Base-by-base conservation (phyloP, 92 coral and sea anemone species). In the Paragorgia papillata region DNA sequence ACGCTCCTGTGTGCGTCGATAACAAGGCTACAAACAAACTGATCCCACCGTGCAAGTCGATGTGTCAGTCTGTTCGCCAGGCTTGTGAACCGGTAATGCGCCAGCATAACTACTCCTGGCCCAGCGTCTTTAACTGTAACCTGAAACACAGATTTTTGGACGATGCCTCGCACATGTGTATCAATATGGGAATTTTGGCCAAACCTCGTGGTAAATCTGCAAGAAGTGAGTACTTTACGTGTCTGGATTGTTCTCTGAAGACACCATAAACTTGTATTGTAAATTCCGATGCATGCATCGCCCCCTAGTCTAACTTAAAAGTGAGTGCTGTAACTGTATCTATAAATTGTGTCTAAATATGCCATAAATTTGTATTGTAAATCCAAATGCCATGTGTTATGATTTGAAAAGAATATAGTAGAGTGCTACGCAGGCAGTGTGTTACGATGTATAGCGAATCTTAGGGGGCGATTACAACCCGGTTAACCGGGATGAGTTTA, bases 1-100 rank as follows among this genome's bases (percentile, higher is more conserved):
- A 84, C 74, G 93, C 97, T 2, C 97, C 97, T 25, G 81, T 92
- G 43, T 92, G 97, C 70, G 65, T 92, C 57, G 75, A 81, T 1
- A 22, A 22, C 30, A 56, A 14, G 18, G 24, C 21, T 2, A 71
- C 39, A 0, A 30, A 7, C 0, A 19, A 76, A 26, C 60, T 54
- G 10, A 84, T 90, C 15, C 49, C 49, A 9, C 91, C 89, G 24
- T 92, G 97, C 75, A 73, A 67, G 37, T 85, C 92, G 59, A 73
- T 92, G 26, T 92, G 97, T 30, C 41, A 54, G 0, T 58, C 43
- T 27, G 89, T 89, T 8, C 71, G 60, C 14, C 63, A 8, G 4
- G 75, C 88, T 57, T 92, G 97, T 46, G 90, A 87, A 51, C 96
- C 96, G 3, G 55, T 89, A 3, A 89, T 92, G 96, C 49, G 19